Evolutionary conservation across 2,888 invertebrate genomes (phyloP), one percentile per base, ranked within the genome.

Genomic region (Tetranychus piercei): DNA sequence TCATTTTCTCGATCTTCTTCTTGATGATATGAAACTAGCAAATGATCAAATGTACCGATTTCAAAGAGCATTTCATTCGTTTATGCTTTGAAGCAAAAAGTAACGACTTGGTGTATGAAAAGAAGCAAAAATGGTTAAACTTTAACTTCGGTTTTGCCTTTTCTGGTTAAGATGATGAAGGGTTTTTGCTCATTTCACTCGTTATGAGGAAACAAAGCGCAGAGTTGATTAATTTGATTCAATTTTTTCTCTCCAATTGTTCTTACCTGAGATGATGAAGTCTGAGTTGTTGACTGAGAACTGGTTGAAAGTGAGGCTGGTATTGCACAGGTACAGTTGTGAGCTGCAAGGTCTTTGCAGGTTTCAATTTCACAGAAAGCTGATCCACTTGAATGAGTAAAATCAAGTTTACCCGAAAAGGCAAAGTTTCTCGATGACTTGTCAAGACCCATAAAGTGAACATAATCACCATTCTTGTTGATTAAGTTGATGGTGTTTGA

Each of bases 381-480:
- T 69, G 69, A 69, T 20, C 69, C 69, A 22, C 18, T 23, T 23
- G 69, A 7, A 69, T 22, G 22, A 11, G 22, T 20, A 6, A 3
- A 15, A 15, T 55, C 55, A 20, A 69, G 44, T 45, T 34, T 22
- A n/a, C 65, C 73, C 5, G 23, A 23, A 18, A 73, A 64, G 44
- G 34, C 34, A n/a, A 15, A 6, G 34, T n/a, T 44, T 11, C 34
- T 11, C 71, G 15, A 6, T 18, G 64, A n/a, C n/a, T 44, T 71
- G 15, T 71, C n/a, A 6, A 71, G 20, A 0, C 95, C 96, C 43
- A 94, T 94, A 81, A 93, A 95, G n/a, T 91, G 87, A 0, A 90
- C 87, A 76, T 96, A 93, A 80, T 91, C 90, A 0, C 95, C 94
- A 82, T 94, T 94, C 0, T 94, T 94, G 1, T 91, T 91, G 74